These are phyloP conservation scores for Lissonota sp. DNA, from an alignment of 2,888 invertebrate species.

Conservation along the genomic window DNA sequence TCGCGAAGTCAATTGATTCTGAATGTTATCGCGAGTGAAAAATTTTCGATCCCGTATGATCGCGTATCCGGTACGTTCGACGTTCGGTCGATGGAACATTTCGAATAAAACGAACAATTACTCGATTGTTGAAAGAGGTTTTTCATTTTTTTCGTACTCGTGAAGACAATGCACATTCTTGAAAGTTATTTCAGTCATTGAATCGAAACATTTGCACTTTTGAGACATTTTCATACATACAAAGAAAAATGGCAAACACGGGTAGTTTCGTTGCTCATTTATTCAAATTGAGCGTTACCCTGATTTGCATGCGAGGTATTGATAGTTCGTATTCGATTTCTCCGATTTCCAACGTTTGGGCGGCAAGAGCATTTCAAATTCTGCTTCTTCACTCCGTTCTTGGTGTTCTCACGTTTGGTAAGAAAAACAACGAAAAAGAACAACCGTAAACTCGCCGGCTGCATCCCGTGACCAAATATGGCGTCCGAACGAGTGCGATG, in stretches of 20 bases:
- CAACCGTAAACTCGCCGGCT: constrained; percentile 1
- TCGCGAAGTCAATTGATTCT: background rate
- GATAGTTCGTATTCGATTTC: constrained; percentile 72
- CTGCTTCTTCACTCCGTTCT: constrained; percentile 78
- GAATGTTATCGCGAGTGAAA: constrained; percentile 15
- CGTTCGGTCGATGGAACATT: constrained; percentile 47
- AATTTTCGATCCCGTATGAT: constrained; percentile 27
- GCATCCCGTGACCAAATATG: constrained; percentile 45
- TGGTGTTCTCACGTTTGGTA: constrained; percentile 80
- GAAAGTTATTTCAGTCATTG: constrained; percentile 1
- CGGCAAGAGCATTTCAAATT: constrained; percentile 79
- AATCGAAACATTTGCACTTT: background rate
- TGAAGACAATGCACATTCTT: background rate
- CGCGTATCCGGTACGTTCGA: constrained; percentile 22
- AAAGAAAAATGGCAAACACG: constrained; percentile 75
- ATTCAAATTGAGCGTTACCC: constrained; percentile 76
- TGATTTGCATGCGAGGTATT: constrained; percentile 76
- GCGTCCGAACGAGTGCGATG: background rate
- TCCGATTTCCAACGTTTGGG: constrained; percentile 74
- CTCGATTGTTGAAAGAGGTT: background rate
- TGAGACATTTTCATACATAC: background rate
- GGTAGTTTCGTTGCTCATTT: constrained; percentile 78
- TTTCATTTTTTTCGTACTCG: background rate
- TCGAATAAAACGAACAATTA: constrained; percentile 25
- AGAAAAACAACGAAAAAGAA: constrained; percentile 52